A percentile compares a stretch with the other conserved stretches of the same genome.
Conservation (phyloP, 2,797 vertebrate genomes). For the Propithecus perrieri region DNA sequence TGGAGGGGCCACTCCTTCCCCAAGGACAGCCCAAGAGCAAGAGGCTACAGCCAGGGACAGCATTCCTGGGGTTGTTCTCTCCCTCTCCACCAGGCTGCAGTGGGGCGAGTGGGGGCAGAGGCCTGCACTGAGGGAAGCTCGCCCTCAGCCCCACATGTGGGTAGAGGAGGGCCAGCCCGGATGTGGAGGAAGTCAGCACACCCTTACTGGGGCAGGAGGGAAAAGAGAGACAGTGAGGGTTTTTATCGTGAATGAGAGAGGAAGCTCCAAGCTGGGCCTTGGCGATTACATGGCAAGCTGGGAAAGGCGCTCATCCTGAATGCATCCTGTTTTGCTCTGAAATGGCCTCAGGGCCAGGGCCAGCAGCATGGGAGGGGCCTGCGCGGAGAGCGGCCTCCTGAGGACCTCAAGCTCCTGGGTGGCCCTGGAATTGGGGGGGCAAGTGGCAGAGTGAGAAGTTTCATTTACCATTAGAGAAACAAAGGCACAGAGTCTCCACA, state of each 20-base stretch:
- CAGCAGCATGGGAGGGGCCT: background rate
- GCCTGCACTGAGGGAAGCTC: background rate
- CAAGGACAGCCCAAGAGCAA: conserved; percentile 63
- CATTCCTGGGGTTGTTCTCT: background rate
- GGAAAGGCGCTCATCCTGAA: conserved; percentile 71
- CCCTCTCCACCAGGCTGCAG: background rate
- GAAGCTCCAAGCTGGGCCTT: conserved; percentile 76
- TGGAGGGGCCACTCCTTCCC: conserved; percentile 72
- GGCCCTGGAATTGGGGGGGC: background rate
- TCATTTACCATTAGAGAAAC: background rate
- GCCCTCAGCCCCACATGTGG: background rate
- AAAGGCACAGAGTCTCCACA: background rate
- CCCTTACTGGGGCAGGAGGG: conserved; percentile 55
- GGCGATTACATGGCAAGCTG: conserved; percentile 73
- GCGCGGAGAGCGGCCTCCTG: conserved; percentile 37
- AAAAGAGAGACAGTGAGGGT: conserved; percentile 67
- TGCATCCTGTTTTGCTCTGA: conserved; percentile 78
- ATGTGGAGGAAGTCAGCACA: conserved; percentile 75
- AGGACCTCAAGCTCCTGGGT: conserved; percentile 43
- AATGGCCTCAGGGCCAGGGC: conserved; percentile 44
- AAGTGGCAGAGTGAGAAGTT: background rate
- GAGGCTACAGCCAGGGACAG: conserved; percentile 3
- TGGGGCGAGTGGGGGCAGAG: background rate
- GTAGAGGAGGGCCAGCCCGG: conserved; percentile 55
- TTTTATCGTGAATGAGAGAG: conserved; percentile 76